Evolutionary conservation across 2,113 vertebrate species (phyloP).

Genomic region (Gadus chalcogrammus): DNA sequence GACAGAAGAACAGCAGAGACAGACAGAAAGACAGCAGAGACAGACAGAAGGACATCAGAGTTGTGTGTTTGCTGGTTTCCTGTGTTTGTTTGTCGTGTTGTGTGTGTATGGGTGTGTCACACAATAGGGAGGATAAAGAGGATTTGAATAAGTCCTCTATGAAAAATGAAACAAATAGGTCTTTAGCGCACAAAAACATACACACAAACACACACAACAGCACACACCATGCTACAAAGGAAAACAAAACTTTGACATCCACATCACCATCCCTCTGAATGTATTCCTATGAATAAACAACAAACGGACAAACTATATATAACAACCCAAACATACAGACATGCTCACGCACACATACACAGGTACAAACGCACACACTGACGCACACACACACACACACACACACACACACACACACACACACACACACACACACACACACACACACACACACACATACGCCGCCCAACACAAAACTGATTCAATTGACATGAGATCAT

Average conservation of each 20-base stretch:
- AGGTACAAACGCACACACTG: background rate
- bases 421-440: background rate
- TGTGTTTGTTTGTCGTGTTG: background rate
- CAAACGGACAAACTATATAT: too few relatives aligned
- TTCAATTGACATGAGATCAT: too few relatives aligned
- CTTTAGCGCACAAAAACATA: conserved; percentile 4
- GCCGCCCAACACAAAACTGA: too few relatives aligned
- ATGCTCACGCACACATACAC: background rate
- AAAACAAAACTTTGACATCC: background rate
- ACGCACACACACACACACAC: background rate
- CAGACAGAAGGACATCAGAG: background rate
- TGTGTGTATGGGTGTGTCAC: background rate
- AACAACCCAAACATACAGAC: background rate
- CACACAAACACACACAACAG: conserved; percentile 2
- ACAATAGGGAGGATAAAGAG: background rate
- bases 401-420: background rate
- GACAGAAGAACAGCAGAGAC: background rate
- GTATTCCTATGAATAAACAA: too few relatives aligned
- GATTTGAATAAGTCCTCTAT: background rate
- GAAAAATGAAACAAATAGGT: background rate
- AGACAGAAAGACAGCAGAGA: background rate
- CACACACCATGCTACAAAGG: too few relatives aligned
- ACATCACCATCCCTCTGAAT: background rate
- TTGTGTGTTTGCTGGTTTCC: background rate
- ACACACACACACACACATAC: background rate